Base-by-base conservation (phyloP, 2,888 invertebrate species). In the Melinopterus prodromus region DNA sequence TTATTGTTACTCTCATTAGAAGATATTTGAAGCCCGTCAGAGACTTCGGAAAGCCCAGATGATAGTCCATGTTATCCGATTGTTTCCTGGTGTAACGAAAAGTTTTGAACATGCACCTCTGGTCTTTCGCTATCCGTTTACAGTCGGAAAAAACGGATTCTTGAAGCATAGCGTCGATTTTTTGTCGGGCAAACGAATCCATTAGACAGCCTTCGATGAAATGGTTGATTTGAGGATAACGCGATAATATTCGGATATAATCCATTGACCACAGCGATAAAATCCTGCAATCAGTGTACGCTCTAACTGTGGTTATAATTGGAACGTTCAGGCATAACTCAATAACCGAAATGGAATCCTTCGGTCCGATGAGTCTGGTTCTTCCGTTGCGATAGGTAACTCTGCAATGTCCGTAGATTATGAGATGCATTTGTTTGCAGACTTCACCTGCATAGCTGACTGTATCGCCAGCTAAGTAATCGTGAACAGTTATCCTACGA, bases 371-470 rank as follows among this genome's bases (percentile, higher is more conserved):
- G 14, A 81, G 78, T 70, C 78, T 79, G 6, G 37, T 70, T 14
- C 7, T 16, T 26, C 74, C 74, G 16, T 77, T 35, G 36, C 75
- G 16, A 16, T 16, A 71, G 6, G 35, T 69, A 26, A 79, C 14
- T 0, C 70, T 70, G 78, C 85, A 85, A 76, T 82, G 83, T 15
- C 85, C 86, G n/a, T 81, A 76, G 15, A 81, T 75, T 35, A 86
- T 84, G 7, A 85, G 79, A 53, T 83, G 82, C 77, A 84, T 84
- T 79, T 84, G 83, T 16, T 82, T 83, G 53, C 82, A 82, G 12
- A 83, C 79, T 37, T 84, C 82, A 6, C 85, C 85, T 2, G 82
- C 77, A 78, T 84, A 84, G 1, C 82, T 81, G 6, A 86, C 79
- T 2, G 84, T 79, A 79, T 85, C 83, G 70, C 81, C 81, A 6